Base-by-base conservation (phyloP, 1,140 invertebrate genomes). In the Panonychus citri region DNA sequence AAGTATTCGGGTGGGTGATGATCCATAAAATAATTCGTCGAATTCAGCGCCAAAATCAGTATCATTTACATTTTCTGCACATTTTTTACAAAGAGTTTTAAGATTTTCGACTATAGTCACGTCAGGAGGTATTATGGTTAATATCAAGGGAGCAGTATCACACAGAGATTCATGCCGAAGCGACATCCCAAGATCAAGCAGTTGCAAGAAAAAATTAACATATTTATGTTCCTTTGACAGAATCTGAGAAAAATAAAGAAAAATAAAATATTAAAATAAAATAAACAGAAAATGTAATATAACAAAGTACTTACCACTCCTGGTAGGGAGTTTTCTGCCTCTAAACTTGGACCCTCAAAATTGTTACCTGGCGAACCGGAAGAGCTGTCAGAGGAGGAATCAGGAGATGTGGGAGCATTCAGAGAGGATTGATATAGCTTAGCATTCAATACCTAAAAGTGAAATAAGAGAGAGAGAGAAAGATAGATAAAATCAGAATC, bases 51-150 rank as follows among this genome's bases (percentile, higher is more conserved):
- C 17, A 34, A 7, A 34, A 53, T 39, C 25, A 39, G n/a, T n/a
- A 34, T 53, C 52, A 30, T 53, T 25, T 15, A 13, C 19, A 37
- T 34, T 37, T 37, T 51, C 49, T 17, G 52, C 28, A 37, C 17
- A 17, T 27, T n/a, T 40, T 40, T 52, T 30, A 57, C 52, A 60
- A 21, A 60, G 27, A 19, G 40, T 52, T 27, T 43, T 57, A 5
- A 59, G n/a, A 24, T 21, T 40, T 19, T 59, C 26, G 26, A 57
- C 48, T 26, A 26, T 48, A n/a, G 52, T 52, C 27, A 43, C 76
- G 74, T 91, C 87, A 58, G 85, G 80, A 48, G 90, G 89, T 68
- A 94, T 81, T 42, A 93, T 72, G 68, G 87, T 82, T n/a, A 94
- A 74, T 25, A 95, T 71, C 56, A 80, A 75, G 63, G 88, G 77